A percentile compares a stretch with the other conserved stretches of the same genome.
phyloP scores from a whole-genome alignment of 2,888 invertebrate genomes.

The Cantharis rufa region DNA sequence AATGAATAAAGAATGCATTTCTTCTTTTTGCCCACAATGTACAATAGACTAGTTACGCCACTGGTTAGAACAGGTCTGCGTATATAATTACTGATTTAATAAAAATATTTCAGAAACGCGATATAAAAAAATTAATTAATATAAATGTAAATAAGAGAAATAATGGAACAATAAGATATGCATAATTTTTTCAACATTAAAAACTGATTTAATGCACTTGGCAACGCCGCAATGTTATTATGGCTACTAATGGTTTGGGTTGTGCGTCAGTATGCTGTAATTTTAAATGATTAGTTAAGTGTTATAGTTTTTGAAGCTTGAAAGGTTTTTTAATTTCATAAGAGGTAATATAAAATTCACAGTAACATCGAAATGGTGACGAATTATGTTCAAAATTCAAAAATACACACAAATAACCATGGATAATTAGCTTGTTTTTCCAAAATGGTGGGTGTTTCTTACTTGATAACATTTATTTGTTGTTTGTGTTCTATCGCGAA shows the following conservation, averaged over 20 bases:
- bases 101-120: neutral
- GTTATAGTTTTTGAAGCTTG: slow-evolving; percentile 10
- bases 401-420: slow-evolving; percentile 46
- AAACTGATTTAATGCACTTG: neutral
- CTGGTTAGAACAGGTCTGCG: too few relatives aligned
- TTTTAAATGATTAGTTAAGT: slow-evolving; percentile 14
- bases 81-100: too few relatives aligned
- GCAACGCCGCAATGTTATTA: neutral
- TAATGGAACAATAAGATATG: neutral
- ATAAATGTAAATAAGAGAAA: neutral
- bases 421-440: slow-evolving; percentile 49
- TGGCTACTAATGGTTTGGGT: slow-evolving; percentile 8
- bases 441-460: slow-evolving; percentile 58
- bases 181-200: neutral
- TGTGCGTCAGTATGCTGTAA: slow-evolving; percentile 34
- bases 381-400: slow-evolving; percentile 31
- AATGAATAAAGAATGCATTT: too few relatives aligned
- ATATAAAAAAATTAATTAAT: neutral
- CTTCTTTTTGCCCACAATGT: too few relatives aligned
- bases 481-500: slow-evolving; percentile 38
- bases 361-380: slow-evolving; percentile 28
- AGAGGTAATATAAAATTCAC: neutral
- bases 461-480: slow-evolving; percentile 43
- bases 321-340: neutral
- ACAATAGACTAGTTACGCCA: too few relatives aligned